Percentiles rank a stretch among this genome's conserved stretches.
Evolutionary conservation across 1,140 invertebrate species (phyloP).

Genomic region (Andricus grossulariae): DNA sequence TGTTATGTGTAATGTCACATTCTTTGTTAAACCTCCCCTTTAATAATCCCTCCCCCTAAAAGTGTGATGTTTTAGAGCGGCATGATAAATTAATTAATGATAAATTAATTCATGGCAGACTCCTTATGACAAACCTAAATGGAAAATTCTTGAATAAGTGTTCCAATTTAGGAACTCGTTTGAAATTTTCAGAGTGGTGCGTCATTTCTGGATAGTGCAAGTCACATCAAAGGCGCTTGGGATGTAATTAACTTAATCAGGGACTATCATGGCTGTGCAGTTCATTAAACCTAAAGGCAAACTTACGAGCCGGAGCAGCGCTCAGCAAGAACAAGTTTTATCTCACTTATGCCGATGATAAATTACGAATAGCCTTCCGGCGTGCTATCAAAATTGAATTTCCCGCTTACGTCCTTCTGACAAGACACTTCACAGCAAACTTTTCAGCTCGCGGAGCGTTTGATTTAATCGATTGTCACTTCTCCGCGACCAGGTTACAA

Average conservation of each 20-base stretch:
- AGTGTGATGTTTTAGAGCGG: too few relatives aligned
- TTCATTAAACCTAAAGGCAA: constrained; percentile 53
- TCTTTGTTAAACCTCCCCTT: too few relatives aligned
- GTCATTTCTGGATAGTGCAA: background rate
- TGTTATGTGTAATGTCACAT: too few relatives aligned
- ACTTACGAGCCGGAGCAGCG: constrained; percentile 5
- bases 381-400: constrained; percentile 29
- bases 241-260: constrained; percentile 61
- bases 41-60: too few relatives aligned
- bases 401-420: constrained; percentile 23
- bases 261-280: constrained; percentile 53
- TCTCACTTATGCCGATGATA: constrained; percentile 51
- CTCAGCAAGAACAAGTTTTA: constrained; percentile 51
- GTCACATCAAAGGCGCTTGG: constrained; percentile 36
- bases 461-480: constrained; percentile 26
- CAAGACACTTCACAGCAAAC: constrained; percentile 19
- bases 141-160: background rate
- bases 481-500: background rate
- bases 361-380: constrained; percentile 40
- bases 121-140: background rate
- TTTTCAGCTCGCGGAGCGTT: constrained; percentile 18
- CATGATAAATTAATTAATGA: too few relatives aligned
- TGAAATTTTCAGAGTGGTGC: background rate
- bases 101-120: too few relatives aligned
- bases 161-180: background rate